Percentiles rank a stretch among this genome's conserved stretches.
Conservation (phyloP, 2,888 invertebrate species). For the Conchocele bisecta region DNA sequence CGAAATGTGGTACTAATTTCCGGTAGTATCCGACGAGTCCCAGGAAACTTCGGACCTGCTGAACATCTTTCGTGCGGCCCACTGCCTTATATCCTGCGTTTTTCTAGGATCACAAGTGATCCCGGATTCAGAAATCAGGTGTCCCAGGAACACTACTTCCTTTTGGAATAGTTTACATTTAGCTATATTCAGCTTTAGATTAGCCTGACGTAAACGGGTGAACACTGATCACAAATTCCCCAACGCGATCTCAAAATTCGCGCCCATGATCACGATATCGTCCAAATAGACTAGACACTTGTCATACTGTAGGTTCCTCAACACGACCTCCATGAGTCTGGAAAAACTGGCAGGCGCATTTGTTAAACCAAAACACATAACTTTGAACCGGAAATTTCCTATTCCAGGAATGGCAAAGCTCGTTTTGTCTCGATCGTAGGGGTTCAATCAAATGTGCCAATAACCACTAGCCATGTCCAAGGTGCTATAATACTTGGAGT, state of each 20-base stretch:
- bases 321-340: constrained; percentile 8
- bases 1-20: no score
- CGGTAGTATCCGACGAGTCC: no score
- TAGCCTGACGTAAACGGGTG: neutral
- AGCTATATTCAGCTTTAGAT: constrained; percentile 17
- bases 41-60: no score
- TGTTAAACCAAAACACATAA: constrained; percentile 13
- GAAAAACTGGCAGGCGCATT: constrained; percentile 18
- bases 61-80: no score
- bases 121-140: neutral
- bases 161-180: constrained; percentile 29
- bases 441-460: constrained; percentile 2
- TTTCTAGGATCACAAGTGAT: constrained; percentile 19
- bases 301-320: constrained; percentile 8
- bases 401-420: neutral
- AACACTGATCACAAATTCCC: constrained; percentile 7
- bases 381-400: constrained; percentile 17
- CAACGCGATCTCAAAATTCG: constrained; percentile 6
- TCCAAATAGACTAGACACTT: constrained; percentile 17
- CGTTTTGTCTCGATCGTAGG: neutral
- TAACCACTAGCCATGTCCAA: constrained; percentile 15
- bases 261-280: constrained; percentile 10
- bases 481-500: constrained; percentile 5
- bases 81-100: neutral
- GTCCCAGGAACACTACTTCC: constrained; percentile 18